A percentile compares a stretch with the other conserved stretches of the same genome.
These are phyloP conservation scores for Monomorium pharaonis DNA, from an alignment of 1,140 invertebrate genomes.

Conservation along the genomic window DNA sequence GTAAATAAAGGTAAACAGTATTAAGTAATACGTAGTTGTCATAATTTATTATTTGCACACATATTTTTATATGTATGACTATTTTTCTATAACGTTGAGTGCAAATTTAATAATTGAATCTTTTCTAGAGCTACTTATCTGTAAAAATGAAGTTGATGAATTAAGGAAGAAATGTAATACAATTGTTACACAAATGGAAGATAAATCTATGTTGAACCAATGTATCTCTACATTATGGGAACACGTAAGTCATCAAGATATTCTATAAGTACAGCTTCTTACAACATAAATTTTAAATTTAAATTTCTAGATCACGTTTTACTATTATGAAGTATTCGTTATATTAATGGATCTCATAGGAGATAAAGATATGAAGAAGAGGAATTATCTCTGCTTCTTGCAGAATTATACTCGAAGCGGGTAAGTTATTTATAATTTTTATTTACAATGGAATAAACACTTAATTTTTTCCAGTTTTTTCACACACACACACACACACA, in stretches of 20 bases:
- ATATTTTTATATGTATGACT: conserved; percentile 17
- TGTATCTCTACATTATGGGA: conserved; percentile 61
- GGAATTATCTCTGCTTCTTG: conserved; percentile 77
- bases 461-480: no score
- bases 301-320: conserved; percentile 79
- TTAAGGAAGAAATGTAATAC: conserved; percentile 75
- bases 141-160: conserved; percentile 70
- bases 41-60: neutral
- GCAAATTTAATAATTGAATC: neutral
- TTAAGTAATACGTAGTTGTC: neutral
- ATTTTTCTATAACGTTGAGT: neutral
- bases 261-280: neutral
- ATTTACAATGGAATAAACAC: no score
- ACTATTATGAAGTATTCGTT: conserved; percentile 83
- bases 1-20: conserved; percentile 68
- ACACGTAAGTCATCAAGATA: conserved; percentile 65
- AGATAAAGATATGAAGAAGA: conserved; percentile 69
- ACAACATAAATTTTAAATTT: conserved; percentile 22
- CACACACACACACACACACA: no score
- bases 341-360: conserved; percentile 78
- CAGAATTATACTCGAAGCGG: conserved; percentile 77
- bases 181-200: conserved; percentile 70
- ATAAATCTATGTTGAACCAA: conserved; percentile 72
- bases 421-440: conserved; percentile 47
- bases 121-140: conserved; percentile 74